phyloP scores from a whole-genome alignment of 2,797 vertebrate genomes.

The Myotis findleyi region DNA sequence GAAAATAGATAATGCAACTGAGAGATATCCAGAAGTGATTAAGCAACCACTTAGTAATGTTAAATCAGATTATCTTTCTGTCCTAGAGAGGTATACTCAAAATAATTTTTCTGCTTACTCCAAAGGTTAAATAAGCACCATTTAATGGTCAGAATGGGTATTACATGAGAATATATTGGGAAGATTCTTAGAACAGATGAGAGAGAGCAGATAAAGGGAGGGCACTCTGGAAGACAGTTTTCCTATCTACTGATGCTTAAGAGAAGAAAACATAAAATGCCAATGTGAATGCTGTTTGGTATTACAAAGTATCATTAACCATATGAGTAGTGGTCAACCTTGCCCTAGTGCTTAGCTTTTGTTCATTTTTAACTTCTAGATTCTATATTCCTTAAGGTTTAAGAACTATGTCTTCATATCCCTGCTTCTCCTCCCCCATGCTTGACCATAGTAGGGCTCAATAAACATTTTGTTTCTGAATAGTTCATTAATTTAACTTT shows the following conservation, averaged over 20 bases:
- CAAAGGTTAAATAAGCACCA: not conserved
- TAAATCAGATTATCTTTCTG: not conserved
- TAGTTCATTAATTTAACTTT: not conserved
- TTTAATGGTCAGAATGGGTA: not conserved
- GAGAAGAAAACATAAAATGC: slow-evolving; percentile 18
- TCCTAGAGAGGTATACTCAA: not conserved
- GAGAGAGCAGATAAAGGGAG: not conserved
- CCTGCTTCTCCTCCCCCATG: not conserved
- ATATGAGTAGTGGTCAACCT: not conserved
- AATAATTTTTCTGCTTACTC: not conserved
- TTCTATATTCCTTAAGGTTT: not conserved
- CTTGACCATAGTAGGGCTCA: not conserved
- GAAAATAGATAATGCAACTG: not conserved
- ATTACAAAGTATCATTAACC: slow-evolving; percentile 2
- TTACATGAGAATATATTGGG: not conserved
- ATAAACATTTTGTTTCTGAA: slow-evolving; percentile 46
- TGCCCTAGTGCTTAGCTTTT: not conserved
- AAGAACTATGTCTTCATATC: not conserved
- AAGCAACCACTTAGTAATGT: not conserved
- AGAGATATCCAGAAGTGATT: not conserved
- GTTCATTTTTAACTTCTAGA: not conserved
- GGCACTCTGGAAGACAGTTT: not conserved
- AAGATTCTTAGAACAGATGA: not conserved
- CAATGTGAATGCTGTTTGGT: not conserved
- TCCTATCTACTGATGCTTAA: not conserved